Base-by-base conservation (phyloP, 2,888 invertebrate species). In the Chrysomela aeneicollis region DNA sequence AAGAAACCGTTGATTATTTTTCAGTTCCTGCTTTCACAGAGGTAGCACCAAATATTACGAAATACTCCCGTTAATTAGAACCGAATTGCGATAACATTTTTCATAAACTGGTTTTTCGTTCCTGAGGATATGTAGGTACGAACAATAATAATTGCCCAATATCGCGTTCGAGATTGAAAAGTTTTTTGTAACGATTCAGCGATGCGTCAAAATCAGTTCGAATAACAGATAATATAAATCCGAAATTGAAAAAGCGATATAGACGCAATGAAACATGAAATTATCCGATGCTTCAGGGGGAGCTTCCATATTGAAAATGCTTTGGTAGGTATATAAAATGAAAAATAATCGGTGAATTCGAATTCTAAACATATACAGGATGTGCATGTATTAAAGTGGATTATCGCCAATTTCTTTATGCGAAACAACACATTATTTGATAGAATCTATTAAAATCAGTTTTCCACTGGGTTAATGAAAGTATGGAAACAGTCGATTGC, bases 1-100 rank as follows among this genome's bases (percentile, higher is more conserved):
- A 66, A 64, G 61, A 59, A 46, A 19, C 21, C 42, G 8, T 42
- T 42, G 2, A 12, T 17, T 15, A 17, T 1, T 47, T 2, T 5
- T 5, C 5, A 47, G 17, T 47, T 3, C 42, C 2, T 42, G 8
- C 17, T 42, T n/a, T n/a, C n/a, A n/a, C n/a, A n/a, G n/a, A n/a
- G n/a, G n/a, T n/a, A n/a, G n/a, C n/a, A 42, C 42, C 2, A 26
- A 19, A 21, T 22, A n/a, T n/a, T n/a, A n/a, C n/a, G 18, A 12
- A 30, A 37, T 49, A 21, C n/a, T 10, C 17, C 15, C 5, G 15
- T 35, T 50, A 42, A 22, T 10, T n/a, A 47, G 21, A 12, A 37
- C 26, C 6, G 6, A 6, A 26, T 26, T 26, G 26, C 26, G 26
- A 26, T 26, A 5, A 26, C 26, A 26, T 26, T 26, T 6, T 6